Base-by-base conservation (phyloP, 1,140 invertebrate genomes). In the Drosophila kohkoa region DNA sequence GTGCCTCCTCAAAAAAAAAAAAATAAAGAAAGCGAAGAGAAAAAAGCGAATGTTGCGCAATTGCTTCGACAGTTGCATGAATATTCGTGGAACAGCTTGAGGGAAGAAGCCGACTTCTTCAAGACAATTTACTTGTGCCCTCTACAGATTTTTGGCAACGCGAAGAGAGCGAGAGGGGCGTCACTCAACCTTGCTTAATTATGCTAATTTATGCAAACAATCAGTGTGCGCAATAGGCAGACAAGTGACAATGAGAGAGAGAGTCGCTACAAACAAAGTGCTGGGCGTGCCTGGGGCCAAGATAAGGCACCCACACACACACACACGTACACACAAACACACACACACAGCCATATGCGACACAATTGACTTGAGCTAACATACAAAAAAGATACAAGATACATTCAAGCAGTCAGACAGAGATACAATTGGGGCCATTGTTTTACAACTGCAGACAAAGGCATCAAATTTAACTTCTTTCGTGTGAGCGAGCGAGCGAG, bases 121-220 rank as follows among this genome's bases (percentile, higher is more conserved):
- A 54, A 49, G 65, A 74, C 71, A 41, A 68, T 74, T 68, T 68
- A 52, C 57, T 46, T 54, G 64, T 60, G 30, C 55, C 32, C 54
- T 35, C 8, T 35, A 20, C 52, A 60, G 63, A 60, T 59, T 54
- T 59, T 52, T 28, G 54, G 25, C 13, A 13, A 35, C 13, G 11
- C 7, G 10, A 1, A 2, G 11, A 28, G 30, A 28, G 11, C 13
- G 13, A 35, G 43, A 48, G 8, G 16, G 35, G 55, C 57, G 16
- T 38, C 57, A 55, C 35, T 75, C 55, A 69, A 79, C 80, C 62
- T 72, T 72, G 85, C 78, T 88, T 89, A 88, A 88, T 89, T 88
- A 88, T 88, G 85, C 70, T 82, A 88, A 88, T 88, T 89, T 88
- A 88, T 88, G 80, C 85, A 78, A 89, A 89, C 85, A 88, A 88